Base-by-base conservation (phyloP, 2,888 invertebrate species). In the Eristalinus aeneus region DNA sequence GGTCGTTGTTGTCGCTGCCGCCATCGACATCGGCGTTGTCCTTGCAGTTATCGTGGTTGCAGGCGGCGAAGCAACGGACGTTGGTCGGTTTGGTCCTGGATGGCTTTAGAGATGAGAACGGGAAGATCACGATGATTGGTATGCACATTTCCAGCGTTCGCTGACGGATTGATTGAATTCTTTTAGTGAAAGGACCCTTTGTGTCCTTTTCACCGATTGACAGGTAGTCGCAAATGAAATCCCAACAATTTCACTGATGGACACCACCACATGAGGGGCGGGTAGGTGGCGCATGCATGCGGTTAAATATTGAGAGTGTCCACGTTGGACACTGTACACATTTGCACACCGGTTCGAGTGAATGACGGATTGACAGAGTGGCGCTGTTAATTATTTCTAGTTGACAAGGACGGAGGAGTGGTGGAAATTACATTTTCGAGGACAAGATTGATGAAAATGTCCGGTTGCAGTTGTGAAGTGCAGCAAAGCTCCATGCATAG, bases 121-220 rank as follows among this genome's bases (percentile, higher is more conserved):
- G 73, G 71, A 85, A 77, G 76, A 86, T 73, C 81, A 86, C 69
- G 85, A 68, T 86, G 86, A 82, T 86, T 86, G 86, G 82, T 86
- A 82, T 86, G 86, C 86, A 86, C 82, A 86, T 82, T 86, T 86
- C 65, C 77, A 86, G 86, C 71, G 54, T 78, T 74, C 74, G 73
- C 73, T 85, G 85, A 81, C 86, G 81, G 86, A 86, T 86, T 81
- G 86, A 86, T 86, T 86, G 86, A 86, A 82, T 86, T 86, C 86
- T 86, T 86, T 86, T 74, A 82, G 74, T 77, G 74, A 86, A 82
- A 86, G 82, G 64, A 77, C 60, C 64, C 86, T 86, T 82, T 82
- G 86, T 82, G 78, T 86, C 73, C 82, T 77, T 82, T 86, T 82
- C 73, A 69, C 73, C 86, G 65, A 82, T 81, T 86, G 86, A 86